These are phyloP conservation scores for Vanessa atalanta DNA, from an alignment of 1,140 invertebrate species.

Conservation along the genomic window DNA sequence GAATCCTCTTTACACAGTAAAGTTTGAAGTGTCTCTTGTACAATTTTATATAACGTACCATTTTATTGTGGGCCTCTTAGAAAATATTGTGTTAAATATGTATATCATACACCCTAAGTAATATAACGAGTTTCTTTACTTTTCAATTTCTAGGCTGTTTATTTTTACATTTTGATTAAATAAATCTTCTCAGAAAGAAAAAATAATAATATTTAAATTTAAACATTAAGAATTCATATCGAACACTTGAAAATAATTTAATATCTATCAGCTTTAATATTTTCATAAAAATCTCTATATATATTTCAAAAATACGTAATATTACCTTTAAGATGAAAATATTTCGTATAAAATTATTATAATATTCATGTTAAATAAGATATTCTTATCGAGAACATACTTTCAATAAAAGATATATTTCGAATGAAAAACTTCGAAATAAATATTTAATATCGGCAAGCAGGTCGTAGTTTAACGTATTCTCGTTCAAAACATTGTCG, in stretches of 20 bases:
- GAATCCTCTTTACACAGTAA: constrained; percentile 9
- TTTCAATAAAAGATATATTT: background rate
- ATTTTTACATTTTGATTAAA: background rate
- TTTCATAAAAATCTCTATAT: no score
- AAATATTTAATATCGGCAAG: constrained; percentile 11
- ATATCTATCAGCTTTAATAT: no score
- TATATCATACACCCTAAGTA: background rate
- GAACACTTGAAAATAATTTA: no score
- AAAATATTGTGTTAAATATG: constrained; percentile 14
- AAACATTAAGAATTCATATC: no score
- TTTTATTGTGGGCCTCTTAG: constrained; percentile 6
- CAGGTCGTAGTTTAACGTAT: constrained; percentile 56
- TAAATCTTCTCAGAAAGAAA: no score
- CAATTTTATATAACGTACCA: constrained; percentile 10
- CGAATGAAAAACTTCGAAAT: constrained; percentile 9
- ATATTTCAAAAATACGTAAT: no score
- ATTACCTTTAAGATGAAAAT: no score
- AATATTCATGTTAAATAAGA: no score
- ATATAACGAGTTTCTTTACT: background rate
- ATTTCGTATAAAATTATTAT: no score
- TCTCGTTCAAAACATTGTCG: constrained; percentile 62
- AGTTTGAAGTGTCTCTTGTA: constrained; percentile 16
- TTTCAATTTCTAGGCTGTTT: background rate
- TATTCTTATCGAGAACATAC: background rate
- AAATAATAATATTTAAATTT: no score